Evolutionary conservation across 2,797 vertebrate genomes (phyloP).

Genomic region (Synaphobranchus kaupii): DNA sequence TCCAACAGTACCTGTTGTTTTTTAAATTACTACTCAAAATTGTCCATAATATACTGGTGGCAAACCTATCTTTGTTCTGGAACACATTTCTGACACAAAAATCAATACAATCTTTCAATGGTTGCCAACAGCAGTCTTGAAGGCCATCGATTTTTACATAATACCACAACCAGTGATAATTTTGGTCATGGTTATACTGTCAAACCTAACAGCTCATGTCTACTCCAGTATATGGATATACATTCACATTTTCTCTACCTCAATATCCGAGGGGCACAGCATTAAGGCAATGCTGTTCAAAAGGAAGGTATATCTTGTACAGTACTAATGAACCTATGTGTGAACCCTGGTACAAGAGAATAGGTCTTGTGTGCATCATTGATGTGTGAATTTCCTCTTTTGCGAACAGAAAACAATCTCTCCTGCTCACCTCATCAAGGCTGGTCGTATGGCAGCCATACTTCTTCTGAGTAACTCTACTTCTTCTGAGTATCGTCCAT

Average conservation of each 20-base stretch:
- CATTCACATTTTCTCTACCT: neutral
- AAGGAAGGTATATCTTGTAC: neutral
- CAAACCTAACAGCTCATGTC: too few relatives aligned
- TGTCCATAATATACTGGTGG: too few relatives aligned
- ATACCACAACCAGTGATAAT: too few relatives aligned
- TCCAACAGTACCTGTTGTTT: too few relatives aligned
- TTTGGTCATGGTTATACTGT: too few relatives aligned
- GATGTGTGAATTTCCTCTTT: neutral
- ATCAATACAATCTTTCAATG: too few relatives aligned
- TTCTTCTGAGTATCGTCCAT: neutral
- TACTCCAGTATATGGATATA: neutral
- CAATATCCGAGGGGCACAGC: neutral
- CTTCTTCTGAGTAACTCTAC: neutral
- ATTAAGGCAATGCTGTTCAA: neutral
- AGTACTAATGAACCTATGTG: neutral
- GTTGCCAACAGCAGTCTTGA: too few relatives aligned
- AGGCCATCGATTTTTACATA: too few relatives aligned
- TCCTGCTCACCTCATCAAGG: conserved; percentile 20
- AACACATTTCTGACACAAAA: neutral
- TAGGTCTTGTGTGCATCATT: neutral
- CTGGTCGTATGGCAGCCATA: neutral
- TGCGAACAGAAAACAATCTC: neutral
- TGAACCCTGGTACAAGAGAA: neutral
- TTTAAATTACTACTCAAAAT: too few relatives aligned
- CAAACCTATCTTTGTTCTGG: neutral